Evolutionary conservation across 2,113 vertebrate species (phyloP).

Genomic region (Eurypyga helias): DNA sequence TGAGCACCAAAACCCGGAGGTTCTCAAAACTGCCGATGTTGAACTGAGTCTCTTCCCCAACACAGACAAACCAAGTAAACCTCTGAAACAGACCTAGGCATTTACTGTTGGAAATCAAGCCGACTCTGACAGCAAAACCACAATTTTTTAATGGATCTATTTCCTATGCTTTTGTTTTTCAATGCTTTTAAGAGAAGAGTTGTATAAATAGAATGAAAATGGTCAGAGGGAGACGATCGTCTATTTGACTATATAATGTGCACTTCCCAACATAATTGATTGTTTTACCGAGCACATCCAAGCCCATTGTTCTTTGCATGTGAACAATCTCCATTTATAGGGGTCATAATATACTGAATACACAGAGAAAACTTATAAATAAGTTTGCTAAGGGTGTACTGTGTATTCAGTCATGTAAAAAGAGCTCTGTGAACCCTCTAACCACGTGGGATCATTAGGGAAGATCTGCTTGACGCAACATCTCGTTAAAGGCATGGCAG

Average conservation of each 20-base stretch:
- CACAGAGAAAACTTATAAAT: background rate
- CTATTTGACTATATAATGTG: background rate
- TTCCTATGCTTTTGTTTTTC: background rate
- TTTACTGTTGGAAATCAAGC: background rate
- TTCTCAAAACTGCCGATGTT: background rate
- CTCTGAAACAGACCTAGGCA: background rate
- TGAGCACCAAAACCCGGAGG: background rate
- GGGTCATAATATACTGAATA: background rate
- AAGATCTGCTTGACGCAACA: background rate
- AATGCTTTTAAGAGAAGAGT: background rate
- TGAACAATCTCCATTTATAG: background rate
- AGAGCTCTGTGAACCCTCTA: background rate
- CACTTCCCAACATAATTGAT: background rate
- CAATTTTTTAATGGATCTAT: background rate
- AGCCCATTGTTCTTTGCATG: background rate
- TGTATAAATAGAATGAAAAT: background rate
- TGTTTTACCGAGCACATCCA: background rate
- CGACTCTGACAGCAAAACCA: background rate
- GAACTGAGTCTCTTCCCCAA: background rate
- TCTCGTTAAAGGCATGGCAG: background rate
- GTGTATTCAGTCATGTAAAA: conserved; percentile 8
- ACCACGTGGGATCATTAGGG: background rate
- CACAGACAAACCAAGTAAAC: background rate
- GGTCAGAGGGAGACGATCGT: background rate
- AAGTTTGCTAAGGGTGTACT: conserved; percentile 43